Base-by-base conservation (phyloP, 1,140 invertebrate genomes). In the Orius insidiosus region DNA sequence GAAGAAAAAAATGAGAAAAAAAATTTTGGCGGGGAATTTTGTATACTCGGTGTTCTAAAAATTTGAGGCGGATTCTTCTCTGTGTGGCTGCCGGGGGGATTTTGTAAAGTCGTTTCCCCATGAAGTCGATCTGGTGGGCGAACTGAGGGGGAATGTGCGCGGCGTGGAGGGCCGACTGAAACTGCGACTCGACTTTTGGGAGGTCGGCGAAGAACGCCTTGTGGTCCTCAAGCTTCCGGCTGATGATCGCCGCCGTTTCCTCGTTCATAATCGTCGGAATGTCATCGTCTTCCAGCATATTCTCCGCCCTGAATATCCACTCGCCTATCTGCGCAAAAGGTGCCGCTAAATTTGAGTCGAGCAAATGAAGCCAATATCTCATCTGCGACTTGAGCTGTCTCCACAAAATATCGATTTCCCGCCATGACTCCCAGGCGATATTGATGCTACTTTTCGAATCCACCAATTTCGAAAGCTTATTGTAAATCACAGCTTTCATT, bases 261-360 rank as follows among this genome's bases (percentile, higher is more conserved):
- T 90, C 85, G 54, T 85, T 83, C 71, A 87, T 78, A 18, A 69
- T 71, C 32, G 73, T 68, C 5, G 85, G 83, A 56, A 89, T 79
- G 52, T 84, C 76, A 53, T 85, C 80, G 5, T 66, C 67, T 53
- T 75, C 71, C 14, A 94, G 64, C 36, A 93, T 60, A 55, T 77
- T 76, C 61, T 95, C 89, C 5, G 87, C 89, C 53, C 75, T 73
- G 39, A 80, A 78, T 8, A 96, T 60, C 86, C 90, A 93, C 59
- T 84, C 80, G n/a, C 85, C 88, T 8, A 92, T 71, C 47, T 76
- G 67, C 35, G 80, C 78, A 39, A 95, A 77, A 55, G 82, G 78
- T 30, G 83, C 84, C 5, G 87, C 85, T 19, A 95, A 64, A 47
- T 71, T 69, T 0, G 80, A 75, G 60, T 96, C 89, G 50, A 94